Evolutionary conservation across 2,113 vertebrate species (phyloP), one percentile per base, ranked within the genome.

Genomic region (Cottus gobio): DNA sequence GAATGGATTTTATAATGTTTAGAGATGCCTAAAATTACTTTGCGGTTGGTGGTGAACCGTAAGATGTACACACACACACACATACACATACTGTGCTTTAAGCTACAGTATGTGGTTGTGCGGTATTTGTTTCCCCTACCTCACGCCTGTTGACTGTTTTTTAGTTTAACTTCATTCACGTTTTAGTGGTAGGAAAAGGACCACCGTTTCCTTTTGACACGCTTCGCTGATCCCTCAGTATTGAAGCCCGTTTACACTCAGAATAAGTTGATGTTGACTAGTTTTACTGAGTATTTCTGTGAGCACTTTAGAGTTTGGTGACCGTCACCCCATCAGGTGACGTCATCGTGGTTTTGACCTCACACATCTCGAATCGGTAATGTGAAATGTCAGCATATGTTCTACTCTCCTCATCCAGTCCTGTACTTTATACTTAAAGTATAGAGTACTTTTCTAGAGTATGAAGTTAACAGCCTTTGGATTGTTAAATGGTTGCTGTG

Each of bases 401-500:
- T 84, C 60, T 65, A 31, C 63, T 75, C 68, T 31, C 22, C 34
- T 83, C 42, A 13, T 61, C 48, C 20, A 16, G 31, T 71, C 54
- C 46, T 31, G 65, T 46, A 62, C 28, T 79, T 4, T 26, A 11
- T 37, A 71, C 39, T 58, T 54, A 26, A 54, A 57, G n/a, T 13
- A 44, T 50, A 0, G 50, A 84, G 77, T 74, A 86, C 79, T 86
- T 89, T 87, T 71, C 54, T 82, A 31, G 67, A 76, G 54, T 61
- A 60, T 22, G 4, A 71, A 58, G 56, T 91, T 91, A 79, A 83
- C 66, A 37, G 73, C 26, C 34, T 26, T 36, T 44, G 52, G 69
- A 81, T 79, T 85, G 85, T 93, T 85, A 85, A 76, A n/a, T n/a
- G n/a, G n/a, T n/a, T n/a, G 54, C 52, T 61, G 50, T 71, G 24